Conservation (phyloP, 1,140 invertebrate genomes). For the Pseudomyrmex concolor region DNA sequence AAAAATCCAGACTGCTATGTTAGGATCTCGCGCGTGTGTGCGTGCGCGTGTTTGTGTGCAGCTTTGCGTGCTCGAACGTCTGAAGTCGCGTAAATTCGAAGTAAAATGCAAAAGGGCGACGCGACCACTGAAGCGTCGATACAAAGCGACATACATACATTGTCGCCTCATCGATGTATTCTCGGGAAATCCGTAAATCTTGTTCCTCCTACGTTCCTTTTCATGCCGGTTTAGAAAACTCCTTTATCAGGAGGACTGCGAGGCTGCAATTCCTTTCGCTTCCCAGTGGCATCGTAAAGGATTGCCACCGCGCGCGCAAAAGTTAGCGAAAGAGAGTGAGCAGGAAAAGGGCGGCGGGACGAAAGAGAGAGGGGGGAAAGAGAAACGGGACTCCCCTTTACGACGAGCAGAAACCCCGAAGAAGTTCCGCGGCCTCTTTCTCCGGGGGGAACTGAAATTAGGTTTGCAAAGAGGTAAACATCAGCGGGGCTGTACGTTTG, state of each 20-base stretch:
- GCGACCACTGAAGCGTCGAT: conserved; percentile 30
- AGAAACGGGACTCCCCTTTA: conserved; percentile 54
- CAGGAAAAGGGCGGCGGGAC: conserved; percentile 40
- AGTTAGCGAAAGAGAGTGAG: conserved; percentile 63
- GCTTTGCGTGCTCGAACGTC: background rate
- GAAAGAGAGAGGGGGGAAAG: background rate
- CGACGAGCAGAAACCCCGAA: conserved; percentile 65
- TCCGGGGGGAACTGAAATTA: conserved; percentile 79
- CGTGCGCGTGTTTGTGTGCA: background rate
- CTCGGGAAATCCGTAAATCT: conserved; percentile 50
- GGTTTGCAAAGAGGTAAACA: conserved; percentile 84
- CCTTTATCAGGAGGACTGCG: conserved; percentile 67
- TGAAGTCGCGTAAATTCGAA: conserved; percentile 16
- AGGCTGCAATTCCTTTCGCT: conserved; percentile 68
- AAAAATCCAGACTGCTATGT: background rate
- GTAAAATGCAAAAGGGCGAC: conserved; percentile 18
- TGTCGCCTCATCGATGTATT: conserved; percentile 53
- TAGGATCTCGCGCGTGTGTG: too few relatives aligned
- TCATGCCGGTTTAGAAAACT: conserved; percentile 60
- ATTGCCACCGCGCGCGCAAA: conserved; percentile 67
- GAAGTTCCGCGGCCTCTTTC: conserved; percentile 77
- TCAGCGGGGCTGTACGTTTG: conserved; percentile 81
- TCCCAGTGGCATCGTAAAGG: conserved; percentile 73
- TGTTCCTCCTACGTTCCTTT: conserved; percentile 39
- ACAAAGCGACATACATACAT: conserved; percentile 40